Base-by-base conservation (phyloP, 2,888 invertebrate genomes). In the Ceramica pisi region DNA sequence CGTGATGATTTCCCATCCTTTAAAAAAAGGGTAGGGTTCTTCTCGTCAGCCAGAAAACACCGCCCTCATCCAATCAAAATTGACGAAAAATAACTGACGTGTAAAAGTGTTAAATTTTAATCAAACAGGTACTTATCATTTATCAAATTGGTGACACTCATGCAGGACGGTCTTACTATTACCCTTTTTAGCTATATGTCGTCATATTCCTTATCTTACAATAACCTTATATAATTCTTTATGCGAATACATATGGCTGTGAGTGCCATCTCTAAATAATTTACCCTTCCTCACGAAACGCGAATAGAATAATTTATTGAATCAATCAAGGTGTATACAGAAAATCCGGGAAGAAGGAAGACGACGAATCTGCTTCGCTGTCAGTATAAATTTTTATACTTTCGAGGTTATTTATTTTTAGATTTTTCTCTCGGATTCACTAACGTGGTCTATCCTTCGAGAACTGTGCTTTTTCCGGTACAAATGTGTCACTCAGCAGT, bases 291-390 rank as follows among this genome's bases (percentile, higher is more conserved):
- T n/a, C 21, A n/a, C 9, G 19, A 56, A 44, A 56, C 21, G n/a
- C 31, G 56, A 71, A 48, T 62, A 23, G 23, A 71, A 72, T 71
- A 57, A 57, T 57, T 72, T 57, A 72, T 72, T 71, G 35, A 44
- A 71, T 72, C 56, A 62, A 62, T 71, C 48, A 50, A 35, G 7
- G 31, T 50, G 44, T n/a, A 44, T 44, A 12, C 16, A 12, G 14
- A 7, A 44, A 56, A 50, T 71, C 16, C 31, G 12, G 56, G 35
- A 21, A 9, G 19, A 44, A 21, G 14, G 2, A 14, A 38, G 19
- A 23, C 19, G n/a, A 19, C 1, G 26, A 31, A 67, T 56, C 19
- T 67, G n/a, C 4, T 6, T 38, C 46, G 41, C 26, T 19, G 55
- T 53, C 26, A 19, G 53, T 31, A 55, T 31, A 31, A 55, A 5